A percentile compares a stretch with the other conserved stretches of the same genome.
phyloP scores from a whole-genome alignment of 2,888 invertebrate genomes.

The Eutolmus rufibarbis region DNA sequence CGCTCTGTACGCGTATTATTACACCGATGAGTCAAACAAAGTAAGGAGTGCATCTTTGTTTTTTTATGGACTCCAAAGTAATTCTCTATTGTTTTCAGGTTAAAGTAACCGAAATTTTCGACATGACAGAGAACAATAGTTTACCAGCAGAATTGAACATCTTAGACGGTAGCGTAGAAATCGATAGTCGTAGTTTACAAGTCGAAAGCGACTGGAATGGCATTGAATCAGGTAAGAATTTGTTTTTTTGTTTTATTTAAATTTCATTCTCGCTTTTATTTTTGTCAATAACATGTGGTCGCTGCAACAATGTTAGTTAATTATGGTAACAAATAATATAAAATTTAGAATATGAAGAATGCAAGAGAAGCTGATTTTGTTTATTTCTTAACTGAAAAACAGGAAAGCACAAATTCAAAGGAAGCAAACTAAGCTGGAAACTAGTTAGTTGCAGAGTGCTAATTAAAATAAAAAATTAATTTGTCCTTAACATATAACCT shows the following conservation, averaged over 20 bases:
- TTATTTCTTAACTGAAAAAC: background rate
- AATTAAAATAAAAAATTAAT: background rate
- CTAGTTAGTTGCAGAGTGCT: too few species aligned
- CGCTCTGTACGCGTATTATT: constrained; percentile 87
- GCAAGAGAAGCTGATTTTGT: too few species aligned
- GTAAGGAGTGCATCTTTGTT: constrained; percentile 58
- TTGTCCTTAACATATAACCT: too few species aligned
- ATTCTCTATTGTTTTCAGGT: constrained; percentile 65
- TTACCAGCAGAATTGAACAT: constrained; percentile 64
- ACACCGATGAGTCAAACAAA: constrained; percentile 86
- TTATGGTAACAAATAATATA: background rate
- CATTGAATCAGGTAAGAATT: constrained; percentile 59
- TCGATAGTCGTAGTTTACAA: constrained; percentile 56
- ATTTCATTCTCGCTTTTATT: background rate
- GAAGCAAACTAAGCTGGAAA: background rate
- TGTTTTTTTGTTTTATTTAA: background rate
- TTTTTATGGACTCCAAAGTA: background rate
- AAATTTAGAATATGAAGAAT: too few species aligned
- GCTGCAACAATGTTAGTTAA: background rate
- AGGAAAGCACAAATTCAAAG: background rate
- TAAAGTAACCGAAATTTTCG: constrained; percentile 88
- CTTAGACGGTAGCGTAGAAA: constrained; percentile 60
- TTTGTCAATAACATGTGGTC: background rate
- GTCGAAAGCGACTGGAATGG: constrained; percentile 62
- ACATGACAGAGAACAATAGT: constrained; percentile 80